A percentile compares a stretch with the other conserved stretches of the same genome.
Conservation (phyloP, 2,888 invertebrate species). For the Callinectes sapidus region DNA sequence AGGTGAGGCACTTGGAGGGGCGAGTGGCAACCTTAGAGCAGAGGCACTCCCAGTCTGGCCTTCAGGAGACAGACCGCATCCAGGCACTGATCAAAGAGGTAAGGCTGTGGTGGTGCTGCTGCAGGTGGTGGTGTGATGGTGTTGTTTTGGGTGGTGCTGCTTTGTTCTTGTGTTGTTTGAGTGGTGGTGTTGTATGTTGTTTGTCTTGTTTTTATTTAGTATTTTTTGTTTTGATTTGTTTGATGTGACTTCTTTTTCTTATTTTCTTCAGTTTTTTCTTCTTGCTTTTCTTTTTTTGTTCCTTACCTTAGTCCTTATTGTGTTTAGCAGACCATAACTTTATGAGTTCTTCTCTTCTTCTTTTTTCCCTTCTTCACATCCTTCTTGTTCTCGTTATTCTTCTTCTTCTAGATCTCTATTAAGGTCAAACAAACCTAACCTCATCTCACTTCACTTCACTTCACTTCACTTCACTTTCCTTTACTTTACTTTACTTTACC, state of each 20-base stretch:
- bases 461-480: not conserved
- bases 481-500: too few species aligned
- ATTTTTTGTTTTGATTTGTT: not conserved
- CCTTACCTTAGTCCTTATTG: not conserved
- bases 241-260: not conserved
- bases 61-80: slow-evolving; percentile 73
- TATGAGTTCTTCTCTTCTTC: not conserved
- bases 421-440: too few species aligned
- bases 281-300: not conserved
- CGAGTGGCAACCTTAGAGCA: slow-evolving; percentile 80
- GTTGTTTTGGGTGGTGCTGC: too few species aligned
- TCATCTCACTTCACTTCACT: not conserved
- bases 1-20: slow-evolving; percentile 84
- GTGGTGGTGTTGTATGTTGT: not conserved
- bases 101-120: too few species aligned
- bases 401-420: not conserved
- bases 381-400: too few species aligned
- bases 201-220: not conserved
- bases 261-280: not conserved
- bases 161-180: too few species aligned
- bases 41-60: slow-evolving; percentile 73
- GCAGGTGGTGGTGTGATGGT: too few species aligned
- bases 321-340: too few species aligned
- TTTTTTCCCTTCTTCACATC: too few species aligned
- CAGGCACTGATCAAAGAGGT: slow-evolving; percentile 72